phyloP scores from a whole-genome alignment of 2,113 vertebrate species.

The Saguinus midas region DNA sequence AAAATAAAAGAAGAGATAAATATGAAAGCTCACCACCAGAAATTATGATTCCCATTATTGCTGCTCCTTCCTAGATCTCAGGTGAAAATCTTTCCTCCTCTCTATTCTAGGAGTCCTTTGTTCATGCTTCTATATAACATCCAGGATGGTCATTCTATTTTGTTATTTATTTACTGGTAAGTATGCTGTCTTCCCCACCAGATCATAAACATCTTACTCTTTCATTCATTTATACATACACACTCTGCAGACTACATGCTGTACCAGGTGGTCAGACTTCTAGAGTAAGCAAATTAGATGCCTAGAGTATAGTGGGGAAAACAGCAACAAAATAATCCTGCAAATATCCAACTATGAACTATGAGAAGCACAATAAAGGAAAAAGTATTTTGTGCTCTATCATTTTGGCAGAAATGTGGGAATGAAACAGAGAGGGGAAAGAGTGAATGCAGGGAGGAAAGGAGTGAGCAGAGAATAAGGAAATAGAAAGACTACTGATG shows the following conservation, averaged over 20 bases:
- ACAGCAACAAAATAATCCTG: background rate
- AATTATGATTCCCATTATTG: background rate
- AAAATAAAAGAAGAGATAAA: background rate
- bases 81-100: background rate
- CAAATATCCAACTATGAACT: background rate
- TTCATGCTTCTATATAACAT: background rate
- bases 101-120: background rate
- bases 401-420: background rate
- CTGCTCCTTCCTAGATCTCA: background rate
- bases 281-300: background rate
- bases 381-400: background rate
- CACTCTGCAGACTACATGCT: no score
- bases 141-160: background rate
- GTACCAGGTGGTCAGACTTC: background rate
- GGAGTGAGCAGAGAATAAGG: background rate
- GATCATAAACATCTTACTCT: background rate
- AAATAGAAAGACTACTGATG: background rate
- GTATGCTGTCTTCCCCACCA: background rate
- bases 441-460: no score
- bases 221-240: background rate
- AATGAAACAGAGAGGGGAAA: background rate
- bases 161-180: background rate
- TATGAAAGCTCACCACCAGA: background rate
- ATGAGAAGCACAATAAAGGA: background rate
- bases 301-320: background rate